Evolutionary conservation across 1,140 invertebrate species (phyloP).

Genomic region (Drosophila subobscura): DNA sequence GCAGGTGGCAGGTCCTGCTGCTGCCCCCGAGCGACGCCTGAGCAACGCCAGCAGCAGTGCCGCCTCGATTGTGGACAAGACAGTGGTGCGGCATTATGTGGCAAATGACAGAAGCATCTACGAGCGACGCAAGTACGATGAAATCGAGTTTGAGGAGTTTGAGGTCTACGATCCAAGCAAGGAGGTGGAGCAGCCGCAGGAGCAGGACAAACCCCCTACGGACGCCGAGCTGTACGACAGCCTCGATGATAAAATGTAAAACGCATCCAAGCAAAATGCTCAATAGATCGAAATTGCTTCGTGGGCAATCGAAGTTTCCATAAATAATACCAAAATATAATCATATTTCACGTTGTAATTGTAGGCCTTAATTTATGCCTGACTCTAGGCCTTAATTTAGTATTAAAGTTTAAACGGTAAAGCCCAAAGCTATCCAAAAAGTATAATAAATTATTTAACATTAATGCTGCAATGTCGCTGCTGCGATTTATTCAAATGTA

Average conservation of each 20-base stretch:
- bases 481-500: constrained; percentile 31
- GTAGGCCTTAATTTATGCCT: too few relatives aligned
- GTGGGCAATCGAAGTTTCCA: constrained; percentile 14
- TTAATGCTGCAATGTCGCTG: constrained; percentile 12
- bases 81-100: constrained; percentile 78
- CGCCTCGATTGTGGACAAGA: constrained; percentile 68
- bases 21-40: constrained; percentile 48
- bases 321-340: too few relatives aligned
- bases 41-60: constrained; percentile 69
- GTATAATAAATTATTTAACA: constrained; percentile 39
- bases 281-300: constrained; percentile 45
- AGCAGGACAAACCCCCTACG: constrained; percentile 21
- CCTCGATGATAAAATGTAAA: constrained; percentile 72
- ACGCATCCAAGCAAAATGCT: constrained; percentile 33
- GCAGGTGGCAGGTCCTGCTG: not conserved
- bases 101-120: constrained; percentile 84
- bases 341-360: too few relatives aligned
- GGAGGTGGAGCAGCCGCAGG: constrained; percentile 16
- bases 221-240: constrained; percentile 77
- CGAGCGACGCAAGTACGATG: constrained; percentile 87
- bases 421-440: constrained; percentile 76
- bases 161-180: constrained; percentile 86
- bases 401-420: constrained; percentile 50
- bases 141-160: constrained; percentile 93
- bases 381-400: constrained; percentile 38